Base-by-base conservation (phyloP, 2,888 invertebrate species). In the Tridacna gigas region DNA sequence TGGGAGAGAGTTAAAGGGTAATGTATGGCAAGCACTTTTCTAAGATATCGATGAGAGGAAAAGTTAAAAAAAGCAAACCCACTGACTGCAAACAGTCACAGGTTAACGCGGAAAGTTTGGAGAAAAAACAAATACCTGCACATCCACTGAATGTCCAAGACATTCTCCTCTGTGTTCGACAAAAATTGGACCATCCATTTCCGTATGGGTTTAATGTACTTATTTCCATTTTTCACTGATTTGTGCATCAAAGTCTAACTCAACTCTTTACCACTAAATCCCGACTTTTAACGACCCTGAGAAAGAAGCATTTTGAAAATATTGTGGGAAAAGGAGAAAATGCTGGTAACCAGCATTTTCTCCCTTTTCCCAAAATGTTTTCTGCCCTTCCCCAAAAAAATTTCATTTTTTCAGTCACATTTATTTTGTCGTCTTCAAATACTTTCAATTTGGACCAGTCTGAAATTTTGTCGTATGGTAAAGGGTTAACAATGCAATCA, bases 71-170 rank as follows among this genome's bases (percentile, higher is more conserved):
- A 7, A n/a, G n/a, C n/a, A n/a, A n/a, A n/a, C n/a, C n/a, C 37
- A 37, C 7, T 37, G n/a, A n/a, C 37, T 4, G 7, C 37, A 37
- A 37, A 37, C 2, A 37, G 37, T 37, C 37, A 4, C 7, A 37
- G 7, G 37, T 37, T 37, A 4, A 7, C 37, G 37, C 2, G 7
- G 37, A 37, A 37, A 37, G 37, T 37, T 37, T 37, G 37, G 37
- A 4, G 37, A 37, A 56, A 56, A 56, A 15, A 48, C 0, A 60
- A n/a, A 45, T 81, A 87, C 87, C 87, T 85, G 87, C 79, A 73
- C 81, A 80, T 71, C 87, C 87, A 73, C 85, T 87, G 66, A 87
- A 77, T 13, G 87, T 87, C 84, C 83, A 87, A 0, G 87, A 85
- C 61, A 85, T n/a, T 25, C 87, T 37, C 22, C 87, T 71, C 60